phyloP scores from a whole-genome alignment of 1,140 invertebrate species.

The Melitaea cinxia region DNA sequence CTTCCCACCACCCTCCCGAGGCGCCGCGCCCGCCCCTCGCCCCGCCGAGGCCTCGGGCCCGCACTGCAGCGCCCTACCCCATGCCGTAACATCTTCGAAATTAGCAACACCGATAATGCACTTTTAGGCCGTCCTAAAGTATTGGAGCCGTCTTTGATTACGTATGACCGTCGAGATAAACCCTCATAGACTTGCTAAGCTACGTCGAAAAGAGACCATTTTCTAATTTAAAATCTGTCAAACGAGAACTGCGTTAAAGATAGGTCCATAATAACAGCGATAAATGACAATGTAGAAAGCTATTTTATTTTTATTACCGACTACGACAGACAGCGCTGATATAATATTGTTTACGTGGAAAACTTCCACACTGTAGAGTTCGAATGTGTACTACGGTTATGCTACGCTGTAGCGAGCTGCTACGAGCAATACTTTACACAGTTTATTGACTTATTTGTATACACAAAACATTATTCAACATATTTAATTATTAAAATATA shows the following conservation, averaged over 20 bases:
- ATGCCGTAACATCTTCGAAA: conserved; percentile 76
- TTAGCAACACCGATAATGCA: conserved; percentile 71
- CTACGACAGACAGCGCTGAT: conserved; percentile 3
- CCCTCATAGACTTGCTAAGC: neutral
- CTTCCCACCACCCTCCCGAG: conserved; percentile 38
- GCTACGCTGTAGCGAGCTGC: conserved; percentile 1
- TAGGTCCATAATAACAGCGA: neutral
- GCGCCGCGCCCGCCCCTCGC: conserved; percentile 32
- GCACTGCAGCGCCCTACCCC: conserved; percentile 73
- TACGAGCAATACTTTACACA: neutral
- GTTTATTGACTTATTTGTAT: conserved; percentile 7
- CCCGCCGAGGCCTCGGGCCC: conserved; percentile 51
- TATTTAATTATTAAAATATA: neutral
- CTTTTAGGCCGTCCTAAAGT: conserved; percentile 45
- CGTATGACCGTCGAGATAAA: neutral
- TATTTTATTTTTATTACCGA: neutral
- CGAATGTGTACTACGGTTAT: conserved; percentile 1
- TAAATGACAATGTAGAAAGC: neutral
- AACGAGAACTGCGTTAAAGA: neutral
- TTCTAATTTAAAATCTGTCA: neutral
- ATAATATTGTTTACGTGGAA: conserved; percentile 10
- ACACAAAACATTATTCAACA: neutral
- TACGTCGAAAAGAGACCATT: neutral
- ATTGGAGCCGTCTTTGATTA: conserved; percentile 8
- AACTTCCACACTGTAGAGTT: conserved; percentile 5